Evolutionary conservation across 2,888 invertebrate species (phyloP), one percentile per base, ranked within the genome.

Genomic region (Sympetrum striolatum): DNA sequence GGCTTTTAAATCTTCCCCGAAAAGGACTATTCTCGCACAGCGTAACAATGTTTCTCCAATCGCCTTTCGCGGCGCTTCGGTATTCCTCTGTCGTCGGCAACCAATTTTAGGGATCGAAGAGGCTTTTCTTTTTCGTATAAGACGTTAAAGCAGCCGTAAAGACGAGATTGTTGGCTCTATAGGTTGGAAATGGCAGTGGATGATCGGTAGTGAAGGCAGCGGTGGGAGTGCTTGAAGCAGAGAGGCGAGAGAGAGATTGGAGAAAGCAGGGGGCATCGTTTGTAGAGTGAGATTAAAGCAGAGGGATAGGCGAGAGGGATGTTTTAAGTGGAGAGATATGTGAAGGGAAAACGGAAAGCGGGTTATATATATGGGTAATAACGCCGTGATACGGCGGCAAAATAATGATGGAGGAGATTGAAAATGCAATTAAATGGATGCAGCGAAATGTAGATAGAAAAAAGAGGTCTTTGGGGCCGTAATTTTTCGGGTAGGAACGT

Each of bases 1-100:
- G 60, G 37, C 14, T 86, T 86, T 86, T 86, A 86, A 64, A 86
- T 60, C 60, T 60, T 60, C 12, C 25, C 22, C 18, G 82, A 58
- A 82, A 60, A 58, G 2, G 82, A 31, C 31, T 35, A 8, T 5
- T 12, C 58, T 60, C 37, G 15, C 37, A 60, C 18, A 1, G n/a
- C 60, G 60, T 86, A 86, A 86, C 58, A 37, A 86, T 37, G 60
- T 37, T 60, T 58, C 60, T 37, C 37, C 60, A 37, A 86, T 86
- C 37, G 60, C 22, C 58, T 60, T 58, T 6, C 35, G 58, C 22
- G 60, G 18, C 86, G 37, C n/a, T 86, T 86, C 37, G 58, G 86
- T 86, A 86, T 86, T 86, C 86, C 60, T 22, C 31, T n/a, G 31
- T 58, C 60, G 86, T 86, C 86, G 39, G 86, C 25, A 86, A 64